Conservation (phyloP, 2,888 invertebrate genomes). For the Muscina levida region DNA sequence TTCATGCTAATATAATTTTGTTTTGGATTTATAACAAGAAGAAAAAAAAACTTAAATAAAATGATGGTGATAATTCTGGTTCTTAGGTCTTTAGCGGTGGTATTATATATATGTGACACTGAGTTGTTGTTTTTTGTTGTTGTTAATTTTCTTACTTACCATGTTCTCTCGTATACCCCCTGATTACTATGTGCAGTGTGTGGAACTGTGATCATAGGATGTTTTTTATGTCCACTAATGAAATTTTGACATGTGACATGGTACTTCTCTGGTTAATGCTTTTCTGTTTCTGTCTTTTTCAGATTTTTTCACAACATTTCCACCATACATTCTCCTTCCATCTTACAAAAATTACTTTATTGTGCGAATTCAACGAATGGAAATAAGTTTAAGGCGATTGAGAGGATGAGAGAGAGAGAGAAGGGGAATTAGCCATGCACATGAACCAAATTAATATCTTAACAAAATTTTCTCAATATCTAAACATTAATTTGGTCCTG, state of each 20-base stretch:
- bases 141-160: slow-evolving; percentile 26
- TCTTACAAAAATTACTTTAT: not conserved
- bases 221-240: slow-evolving; percentile 66
- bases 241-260: slow-evolving; percentile 66
- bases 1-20: slow-evolving; percentile 54
- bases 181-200: slow-evolving; percentile 49
- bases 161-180: slow-evolving; percentile 8
- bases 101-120: no score
- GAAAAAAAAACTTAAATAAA: not conserved
- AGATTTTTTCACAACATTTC: not conserved
- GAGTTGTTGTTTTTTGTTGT: no score
- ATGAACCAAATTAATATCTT: slow-evolving; percentile 46
- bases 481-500: slow-evolving; percentile 55
- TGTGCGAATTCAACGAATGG: not conserved
- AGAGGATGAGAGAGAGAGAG: not conserved
- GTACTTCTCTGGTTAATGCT: slow-evolving; percentile 64
- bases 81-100: slow-evolving; percentile 14
- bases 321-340: not conserved
- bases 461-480: slow-evolving; percentile 56
- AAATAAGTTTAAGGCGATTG: not conserved
- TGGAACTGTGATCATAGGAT: slow-evolving; percentile 63
- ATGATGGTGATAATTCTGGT: slow-evolving; percentile 50
- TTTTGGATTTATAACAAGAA: slow-evolving; percentile 51
- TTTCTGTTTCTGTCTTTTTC: slow-evolving; percentile 50
- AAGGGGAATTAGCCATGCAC: not conserved